These are phyloP conservation scores for Montipora capitata DNA, from an alignment of 92 coral and sea anemone species.

Conservation along the genomic window DNA sequence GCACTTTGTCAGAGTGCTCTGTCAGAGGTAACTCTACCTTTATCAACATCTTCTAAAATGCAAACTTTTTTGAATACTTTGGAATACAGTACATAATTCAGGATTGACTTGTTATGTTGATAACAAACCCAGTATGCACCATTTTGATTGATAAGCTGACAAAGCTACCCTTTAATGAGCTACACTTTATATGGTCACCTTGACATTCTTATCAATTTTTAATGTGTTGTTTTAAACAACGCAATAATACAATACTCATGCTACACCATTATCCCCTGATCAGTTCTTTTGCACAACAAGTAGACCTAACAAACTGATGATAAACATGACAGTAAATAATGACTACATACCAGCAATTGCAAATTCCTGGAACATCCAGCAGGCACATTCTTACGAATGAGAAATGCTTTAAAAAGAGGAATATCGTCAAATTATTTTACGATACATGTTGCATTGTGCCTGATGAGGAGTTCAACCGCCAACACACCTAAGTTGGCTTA, in stretches of 20 bases:
- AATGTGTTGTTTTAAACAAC: too few species aligned
- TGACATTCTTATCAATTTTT: background rate
- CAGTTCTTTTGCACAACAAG: background rate
- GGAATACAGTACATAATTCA: too few species aligned
- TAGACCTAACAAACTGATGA: background rate
- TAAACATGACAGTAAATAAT: background rate
- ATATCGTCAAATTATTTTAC: background rate
- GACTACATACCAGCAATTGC: background rate
- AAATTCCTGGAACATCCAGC: background rate
- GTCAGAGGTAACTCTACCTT: too few species aligned
- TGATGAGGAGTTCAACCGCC: background rate
- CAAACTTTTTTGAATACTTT: too few species aligned
- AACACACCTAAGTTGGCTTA: background rate
- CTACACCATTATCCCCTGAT: background rate
- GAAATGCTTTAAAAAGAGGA: background rate
- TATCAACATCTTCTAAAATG: too few species aligned
- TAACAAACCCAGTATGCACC: too few species aligned
- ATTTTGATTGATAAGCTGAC: too few species aligned
- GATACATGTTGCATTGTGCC: background rate
- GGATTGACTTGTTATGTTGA: too few species aligned
- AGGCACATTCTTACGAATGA: background rate
- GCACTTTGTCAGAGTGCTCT: background rate
- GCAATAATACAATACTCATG: background rate
- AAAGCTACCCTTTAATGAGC: too few species aligned
- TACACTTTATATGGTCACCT: background rate